Evolutionary conservation across 1,140 invertebrate species (phyloP).

Genomic region (Drosophila pseudoananassae): DNA sequence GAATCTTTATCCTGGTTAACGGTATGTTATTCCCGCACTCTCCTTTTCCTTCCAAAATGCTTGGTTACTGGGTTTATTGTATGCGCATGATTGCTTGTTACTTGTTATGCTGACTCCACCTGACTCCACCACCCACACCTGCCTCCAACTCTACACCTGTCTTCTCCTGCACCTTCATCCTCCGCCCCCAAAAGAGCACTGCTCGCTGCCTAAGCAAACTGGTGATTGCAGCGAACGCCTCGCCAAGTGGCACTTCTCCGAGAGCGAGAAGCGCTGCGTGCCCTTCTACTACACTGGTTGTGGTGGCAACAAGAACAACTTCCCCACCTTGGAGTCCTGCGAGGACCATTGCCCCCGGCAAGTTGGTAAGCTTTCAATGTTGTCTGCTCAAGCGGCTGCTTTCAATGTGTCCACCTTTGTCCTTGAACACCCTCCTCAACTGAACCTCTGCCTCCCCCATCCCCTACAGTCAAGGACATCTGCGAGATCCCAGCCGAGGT

Average conservation of each 20-base stretch:
- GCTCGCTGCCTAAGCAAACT: constrained; percentile 90
- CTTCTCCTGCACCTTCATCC: constrained; percentile 22
- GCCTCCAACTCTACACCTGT: constrained; percentile 28
- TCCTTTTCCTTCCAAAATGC: constrained; percentile 33
- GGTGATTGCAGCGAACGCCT: constrained; percentile 92
- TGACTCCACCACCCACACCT: constrained; percentile 18
- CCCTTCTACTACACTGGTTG: constrained; percentile 98
- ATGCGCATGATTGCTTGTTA: constrained; percentile 68
- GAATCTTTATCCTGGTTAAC: constrained; percentile 53
- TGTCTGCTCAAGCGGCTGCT: constrained; percentile 51
- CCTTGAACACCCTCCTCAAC: background rate
- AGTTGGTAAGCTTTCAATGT: constrained; percentile 88
- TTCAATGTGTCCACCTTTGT: constrained; percentile 57
- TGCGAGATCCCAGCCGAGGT: constrained; percentile 90
- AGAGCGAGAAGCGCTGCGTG: constrained; percentile 93
- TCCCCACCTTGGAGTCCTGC: constrained; percentile 91
- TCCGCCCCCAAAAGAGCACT: constrained; percentile 87
- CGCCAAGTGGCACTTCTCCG: constrained; percentile 94
- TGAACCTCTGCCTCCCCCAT: constrained; percentile 22
- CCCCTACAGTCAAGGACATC: constrained; percentile 85
- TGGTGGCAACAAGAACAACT: constrained; percentile 95
- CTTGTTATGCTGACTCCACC: constrained; percentile 49
- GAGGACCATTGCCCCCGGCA: constrained; percentile 91
- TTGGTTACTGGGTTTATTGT: constrained; percentile 55
- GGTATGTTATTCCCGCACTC: constrained; percentile 57